These are phyloP conservation scores for Lasioglossum pauxillum DNA, from an alignment of 2,888 invertebrate species.

Conservation along the genomic window DNA sequence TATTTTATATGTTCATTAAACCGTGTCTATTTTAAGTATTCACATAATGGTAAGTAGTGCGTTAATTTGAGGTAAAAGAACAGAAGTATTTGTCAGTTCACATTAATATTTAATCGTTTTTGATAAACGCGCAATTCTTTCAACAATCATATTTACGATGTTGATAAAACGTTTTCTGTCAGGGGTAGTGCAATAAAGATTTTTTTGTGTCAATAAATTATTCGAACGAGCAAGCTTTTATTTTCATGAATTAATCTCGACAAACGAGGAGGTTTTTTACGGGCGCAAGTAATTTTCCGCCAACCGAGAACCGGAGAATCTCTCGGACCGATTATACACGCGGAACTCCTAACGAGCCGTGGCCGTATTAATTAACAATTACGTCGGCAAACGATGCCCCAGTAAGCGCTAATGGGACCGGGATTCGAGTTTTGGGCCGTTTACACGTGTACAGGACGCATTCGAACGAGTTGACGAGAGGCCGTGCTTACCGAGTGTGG, in stretches of 20 bases:
- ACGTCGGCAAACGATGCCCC: slow-evolving; percentile 53
- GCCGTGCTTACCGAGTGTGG: slow-evolving; percentile 31
- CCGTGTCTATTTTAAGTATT: too few species aligned
- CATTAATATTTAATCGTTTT: neutral
- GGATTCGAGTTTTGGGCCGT: slow-evolving; percentile 49
- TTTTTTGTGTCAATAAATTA: neutral
- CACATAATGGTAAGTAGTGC: neutral
- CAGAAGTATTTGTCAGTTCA: too few species aligned
- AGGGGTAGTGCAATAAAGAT: neutral
- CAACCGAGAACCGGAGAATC: neutral
- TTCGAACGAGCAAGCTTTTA: neutral
- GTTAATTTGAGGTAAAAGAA: neutral
- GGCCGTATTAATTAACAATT: slow-evolving; percentile 66
- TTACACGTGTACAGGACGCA: slow-evolving; percentile 46
- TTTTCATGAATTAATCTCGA: neutral
- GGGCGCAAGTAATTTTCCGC: neutral
- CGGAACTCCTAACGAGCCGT: slow-evolving; percentile 26
- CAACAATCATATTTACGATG: neutral
- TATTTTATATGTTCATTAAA: too few species aligned
- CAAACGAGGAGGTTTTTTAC: neutral
- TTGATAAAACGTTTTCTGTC: neutral
- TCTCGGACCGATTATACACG: neutral
- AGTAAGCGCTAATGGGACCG: slow-evolving; percentile 52
- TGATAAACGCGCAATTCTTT: neutral
- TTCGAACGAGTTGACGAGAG: slow-evolving; percentile 41